Evolutionary conservation across 2,113 vertebrate species (phyloP), one percentile per base, ranked within the genome.

Genomic region (Microcebus murinus): DNA sequence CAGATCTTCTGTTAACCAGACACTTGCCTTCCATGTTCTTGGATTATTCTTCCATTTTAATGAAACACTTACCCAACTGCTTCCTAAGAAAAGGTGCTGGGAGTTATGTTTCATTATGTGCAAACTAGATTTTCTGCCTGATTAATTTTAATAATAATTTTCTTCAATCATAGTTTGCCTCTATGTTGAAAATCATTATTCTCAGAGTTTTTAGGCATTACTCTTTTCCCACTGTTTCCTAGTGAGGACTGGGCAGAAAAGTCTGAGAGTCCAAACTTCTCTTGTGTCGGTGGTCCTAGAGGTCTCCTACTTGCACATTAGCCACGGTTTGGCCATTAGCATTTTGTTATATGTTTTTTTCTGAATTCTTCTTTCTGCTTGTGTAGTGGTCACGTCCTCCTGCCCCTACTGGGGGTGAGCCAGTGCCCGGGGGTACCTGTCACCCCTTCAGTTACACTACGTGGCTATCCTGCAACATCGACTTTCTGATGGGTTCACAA

Each of bases 391-490:
- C 23, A 57, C 9, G 6, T 29, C 34, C 14, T 18, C 14, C 13
- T n/a, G 0, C 3, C 17, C 1, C 2, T 61, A 11, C 8, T 12
- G 4, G 4, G 11, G 5, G 13, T 36, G 31, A 55, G 29, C 48
- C 59, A 34, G 5, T 20, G 15, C 10, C 73, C 36, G 27, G 48
- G 3, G 25, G 1, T 13, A 11, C 8, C 9, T 79, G 9, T 34
- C 15, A 18, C 29, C 18, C 2, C 29, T 18, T 74, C 11, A 13
- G 70, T 63, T 81, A 52, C 3, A 59, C 4, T 48, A 42, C 18
- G 45, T 48, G 13, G 0, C 9, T 57, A 0, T 42, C 48, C 18
- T 80, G 39, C 15, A 39, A 55, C n/a, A 50, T 36, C 5, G 52
- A 2, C 10, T 86, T 21, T 70, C 17, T 59, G 1, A n/a, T 17